Percentiles rank a stretch among this genome's conserved stretches.
Conservation (phyloP, 2,797 vertebrate species). For the Rhyacichthys aspro region DNA sequence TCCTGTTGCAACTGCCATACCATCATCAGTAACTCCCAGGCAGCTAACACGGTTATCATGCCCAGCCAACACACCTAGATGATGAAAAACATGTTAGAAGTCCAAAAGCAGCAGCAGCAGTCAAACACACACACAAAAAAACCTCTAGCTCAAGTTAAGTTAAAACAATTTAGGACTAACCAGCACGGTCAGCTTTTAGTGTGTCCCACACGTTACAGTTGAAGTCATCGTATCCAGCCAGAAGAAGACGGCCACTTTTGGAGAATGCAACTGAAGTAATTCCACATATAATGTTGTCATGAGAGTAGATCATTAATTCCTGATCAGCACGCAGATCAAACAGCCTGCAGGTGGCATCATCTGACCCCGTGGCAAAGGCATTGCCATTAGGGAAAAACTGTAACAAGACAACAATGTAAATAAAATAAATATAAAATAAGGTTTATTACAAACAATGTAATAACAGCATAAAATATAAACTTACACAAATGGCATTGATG, state of each 20-base stretch:
- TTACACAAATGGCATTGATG: constrained; percentile 98
- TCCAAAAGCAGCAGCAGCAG: background rate
- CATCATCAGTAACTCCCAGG: constrained; percentile 98
- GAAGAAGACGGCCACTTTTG: constrained; percentile 96
- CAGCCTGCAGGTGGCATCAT: constrained; percentile 98
- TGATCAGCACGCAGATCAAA: constrained; percentile 98
- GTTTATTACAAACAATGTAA: background rate
- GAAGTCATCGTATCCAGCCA: constrained; percentile 98
- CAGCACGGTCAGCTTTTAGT: constrained; percentile 97
- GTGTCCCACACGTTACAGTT: constrained; percentile 99
- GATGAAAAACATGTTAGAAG: background rate
- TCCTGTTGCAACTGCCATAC: constrained; percentile 99
- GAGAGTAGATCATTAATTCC: constrained; percentile 98
- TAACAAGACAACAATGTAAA: background rate
- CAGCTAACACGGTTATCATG: constrained; percentile 99
- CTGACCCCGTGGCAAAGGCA: constrained; percentile 97
- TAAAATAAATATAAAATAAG: background rate
- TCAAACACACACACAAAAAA: background rate
- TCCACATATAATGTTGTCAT: constrained; percentile 98
- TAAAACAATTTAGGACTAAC: constrained; percentile 68
- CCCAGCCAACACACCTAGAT: constrained; percentile 93
- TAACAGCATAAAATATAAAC: constrained; percentile 49
- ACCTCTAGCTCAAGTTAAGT: background rate
- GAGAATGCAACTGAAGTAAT: constrained; percentile 99
- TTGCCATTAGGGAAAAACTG: constrained; percentile 99